Conservation (phyloP, 2,113 vertebrate species). For the Phalacrocorax pelagicus region DNA sequence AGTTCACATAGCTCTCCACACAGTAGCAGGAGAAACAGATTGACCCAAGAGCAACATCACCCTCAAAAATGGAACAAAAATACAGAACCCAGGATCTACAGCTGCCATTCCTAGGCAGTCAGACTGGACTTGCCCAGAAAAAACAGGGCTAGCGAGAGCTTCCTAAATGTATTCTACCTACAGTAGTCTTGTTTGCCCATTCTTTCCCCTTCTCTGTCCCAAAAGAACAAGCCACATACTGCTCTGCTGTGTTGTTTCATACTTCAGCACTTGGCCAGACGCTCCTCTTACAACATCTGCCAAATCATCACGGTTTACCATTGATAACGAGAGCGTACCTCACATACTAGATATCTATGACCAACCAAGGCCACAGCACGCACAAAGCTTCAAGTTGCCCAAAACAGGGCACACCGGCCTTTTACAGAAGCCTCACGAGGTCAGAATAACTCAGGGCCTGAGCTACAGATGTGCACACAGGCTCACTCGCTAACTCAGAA, state of each 20-base stretch:
- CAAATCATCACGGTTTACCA: neutral
- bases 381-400: neutral
- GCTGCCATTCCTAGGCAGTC: neutral
- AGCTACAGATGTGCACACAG: rapidly evolving
- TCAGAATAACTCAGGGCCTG: neutral
- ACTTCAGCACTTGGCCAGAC: neutral
- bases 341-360: too few relatives aligned
- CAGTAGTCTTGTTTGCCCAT: neutral
- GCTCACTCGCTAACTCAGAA: neutral
- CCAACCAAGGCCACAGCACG: neutral
- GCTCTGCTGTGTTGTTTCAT: neutral
- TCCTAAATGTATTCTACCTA: neutral
- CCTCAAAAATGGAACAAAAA: neutral
- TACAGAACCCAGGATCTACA: neutral
- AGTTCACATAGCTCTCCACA: neutral
- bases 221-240: neutral
- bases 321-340: rapidly evolving
- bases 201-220: neutral
- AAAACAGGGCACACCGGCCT: neutral
- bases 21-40: neutral
- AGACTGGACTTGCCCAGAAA: neutral
- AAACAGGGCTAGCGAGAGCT: neutral
- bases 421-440: neutral
- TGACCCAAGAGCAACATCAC: neutral
- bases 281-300: neutral